phyloP scores from a whole-genome alignment of 2,113 vertebrate species.

The Corythornis madagascariensis region DNA sequence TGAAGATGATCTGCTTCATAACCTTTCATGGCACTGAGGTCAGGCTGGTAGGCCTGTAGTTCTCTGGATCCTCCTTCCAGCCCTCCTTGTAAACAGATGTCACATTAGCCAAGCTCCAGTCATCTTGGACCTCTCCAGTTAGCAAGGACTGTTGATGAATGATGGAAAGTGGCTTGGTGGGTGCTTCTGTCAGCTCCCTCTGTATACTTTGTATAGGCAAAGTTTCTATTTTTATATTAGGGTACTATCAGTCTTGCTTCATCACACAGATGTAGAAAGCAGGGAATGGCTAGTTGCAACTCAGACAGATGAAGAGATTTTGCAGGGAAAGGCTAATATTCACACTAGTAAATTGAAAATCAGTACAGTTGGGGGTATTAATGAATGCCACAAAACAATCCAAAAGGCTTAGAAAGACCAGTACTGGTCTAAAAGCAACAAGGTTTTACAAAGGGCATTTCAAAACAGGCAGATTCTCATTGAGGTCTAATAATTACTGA shows the following conservation, averaged over 20 bases:
- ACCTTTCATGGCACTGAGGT: too few species aligned
- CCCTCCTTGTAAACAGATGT: too few species aligned
- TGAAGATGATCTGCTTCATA: too few species aligned
- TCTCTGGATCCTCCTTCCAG: too few species aligned
- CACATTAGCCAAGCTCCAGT: too few species aligned
- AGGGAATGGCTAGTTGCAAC: neutral
- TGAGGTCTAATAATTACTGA: constrained; percentile 15
- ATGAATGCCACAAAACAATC: neutral
- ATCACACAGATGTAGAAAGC: neutral
- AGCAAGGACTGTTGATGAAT: too few species aligned
- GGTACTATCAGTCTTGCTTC: neutral
- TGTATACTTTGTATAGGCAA: neutral
- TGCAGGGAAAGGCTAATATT: neutral
- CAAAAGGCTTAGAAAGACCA: neutral
- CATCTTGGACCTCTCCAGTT: too few species aligned
- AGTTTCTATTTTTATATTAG: neutral
- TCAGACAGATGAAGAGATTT: neutral
- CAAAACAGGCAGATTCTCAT: neutral
- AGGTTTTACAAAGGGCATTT: neutral
- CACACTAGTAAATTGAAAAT: neutral
- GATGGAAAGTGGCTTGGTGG: too few species aligned
- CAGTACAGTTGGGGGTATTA: neutral
- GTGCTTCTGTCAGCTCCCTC: too few species aligned
- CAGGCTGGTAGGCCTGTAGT: too few species aligned
- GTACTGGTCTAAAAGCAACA: neutral